These are phyloP conservation scores for Leptopilina myrica DNA, from an alignment of 2,888 invertebrate species.

Conservation along the genomic window DNA sequence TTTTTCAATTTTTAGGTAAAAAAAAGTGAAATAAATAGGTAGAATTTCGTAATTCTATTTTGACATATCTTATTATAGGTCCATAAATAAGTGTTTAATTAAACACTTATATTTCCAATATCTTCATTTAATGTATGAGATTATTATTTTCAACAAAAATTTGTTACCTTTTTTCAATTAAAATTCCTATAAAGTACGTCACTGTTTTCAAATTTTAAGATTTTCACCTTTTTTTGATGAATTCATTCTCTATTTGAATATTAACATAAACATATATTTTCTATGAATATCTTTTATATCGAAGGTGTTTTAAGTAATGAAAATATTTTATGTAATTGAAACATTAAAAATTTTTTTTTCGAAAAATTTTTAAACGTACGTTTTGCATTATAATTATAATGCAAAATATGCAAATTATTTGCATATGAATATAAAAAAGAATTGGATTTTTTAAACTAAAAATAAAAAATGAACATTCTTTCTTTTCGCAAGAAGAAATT, in stretches of 20 bases:
- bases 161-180: background rate
- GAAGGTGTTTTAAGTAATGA: no score
- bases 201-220: background rate
- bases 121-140: background rate
- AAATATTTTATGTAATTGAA: no score
- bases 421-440: no score
- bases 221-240: background rate
- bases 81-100: background rate
- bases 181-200: background rate
- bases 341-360: no score
- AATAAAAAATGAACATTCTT: no score
- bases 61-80: conserved; percentile 1
- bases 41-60: background rate
- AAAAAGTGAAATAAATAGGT: background rate
- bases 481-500: no score
- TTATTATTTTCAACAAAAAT: background rate
- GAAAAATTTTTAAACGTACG: no score
- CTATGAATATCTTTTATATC: background rate
- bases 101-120: background rate
- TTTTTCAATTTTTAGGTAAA: background rate
- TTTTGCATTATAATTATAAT: no score
- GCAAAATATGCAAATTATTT: no score
- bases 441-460: no score
- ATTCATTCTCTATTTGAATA: background rate
- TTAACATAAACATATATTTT: background rate